Evolutionary conservation across 2,888 invertebrate species (phyloP).

Genomic region (Adelognathus sp.): DNA sequence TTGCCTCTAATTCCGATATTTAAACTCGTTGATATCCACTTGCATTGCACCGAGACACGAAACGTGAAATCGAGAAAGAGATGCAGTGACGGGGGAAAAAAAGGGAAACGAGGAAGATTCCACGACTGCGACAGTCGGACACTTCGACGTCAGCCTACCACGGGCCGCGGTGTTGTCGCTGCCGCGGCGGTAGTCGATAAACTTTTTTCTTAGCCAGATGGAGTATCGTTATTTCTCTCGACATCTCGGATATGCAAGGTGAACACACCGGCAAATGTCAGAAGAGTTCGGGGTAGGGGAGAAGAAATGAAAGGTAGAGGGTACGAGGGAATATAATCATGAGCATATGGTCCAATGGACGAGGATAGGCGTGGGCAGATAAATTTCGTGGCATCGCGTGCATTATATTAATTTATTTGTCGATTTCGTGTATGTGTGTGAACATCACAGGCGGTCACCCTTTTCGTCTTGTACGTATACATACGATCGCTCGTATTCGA

Average conservation of each 20-base stretch:
- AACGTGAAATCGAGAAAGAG: constrained; percentile 46
- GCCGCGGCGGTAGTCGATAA: constrained; percentile 25
- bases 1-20: constrained; percentile 60
- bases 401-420: constrained; percentile 19
- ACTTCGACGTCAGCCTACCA: constrained; percentile 31
- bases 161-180: constrained; percentile 4
- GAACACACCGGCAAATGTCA: not conserved
- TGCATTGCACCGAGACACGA: constrained; percentile 35
- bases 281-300: not conserved
- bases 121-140: constrained; percentile 34
- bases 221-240: constrained; percentile 51
- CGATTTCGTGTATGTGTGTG: constrained; percentile 8
- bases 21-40: constrained; percentile 61
- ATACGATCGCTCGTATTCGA: not conserved
- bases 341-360: constrained; percentile 24
- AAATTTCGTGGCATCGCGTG: constrained; percentile 10
- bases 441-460: not conserved
- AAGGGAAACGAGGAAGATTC: constrained; percentile 7
- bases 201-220: constrained; percentile 45
- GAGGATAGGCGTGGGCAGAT: constrained; percentile 22
- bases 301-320: constrained; percentile 12
- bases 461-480: not conserved
- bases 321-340: constrained; percentile 33
- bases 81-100: not conserved
- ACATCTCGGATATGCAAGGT: constrained; percentile 45